These are phyloP conservation scores for Lycia hirtaria DNA, from an alignment of 2,888 invertebrate species.

Conservation along the genomic window DNA sequence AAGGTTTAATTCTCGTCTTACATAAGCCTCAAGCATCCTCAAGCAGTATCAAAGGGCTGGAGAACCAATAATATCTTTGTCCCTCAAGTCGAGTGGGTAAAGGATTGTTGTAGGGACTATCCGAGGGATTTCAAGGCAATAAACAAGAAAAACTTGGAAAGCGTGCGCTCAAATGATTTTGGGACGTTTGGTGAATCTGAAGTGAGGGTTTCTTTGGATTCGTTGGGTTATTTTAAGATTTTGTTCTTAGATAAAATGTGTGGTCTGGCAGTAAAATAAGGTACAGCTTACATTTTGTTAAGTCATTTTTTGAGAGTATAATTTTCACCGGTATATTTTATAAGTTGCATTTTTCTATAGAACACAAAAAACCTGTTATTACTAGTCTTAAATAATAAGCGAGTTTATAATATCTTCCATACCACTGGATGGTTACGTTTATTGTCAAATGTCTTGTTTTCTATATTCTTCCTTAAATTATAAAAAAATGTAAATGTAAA, in stretches of 20 bases:
- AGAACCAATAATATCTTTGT: slow-evolving; percentile 38
- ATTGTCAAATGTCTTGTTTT: too few relatives aligned
- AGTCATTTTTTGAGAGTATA: too few relatives aligned
- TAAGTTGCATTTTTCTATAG: too few relatives aligned
- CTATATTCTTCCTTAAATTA: too few relatives aligned
- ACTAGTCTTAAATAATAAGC: too few relatives aligned
- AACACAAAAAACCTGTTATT: too few relatives aligned
- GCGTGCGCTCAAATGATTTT: slow-evolving; percentile 4
- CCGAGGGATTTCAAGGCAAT: slow-evolving; percentile 14
- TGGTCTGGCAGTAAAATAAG: too few relatives aligned
- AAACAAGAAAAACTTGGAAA: slow-evolving; percentile 30
- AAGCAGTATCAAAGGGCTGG: slow-evolving; percentile 29
- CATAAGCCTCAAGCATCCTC: slow-evolving; percentile 17
- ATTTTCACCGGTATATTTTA: too few relatives aligned
- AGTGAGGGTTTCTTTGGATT: neutral
- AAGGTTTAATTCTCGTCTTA: slow-evolving; percentile 25
- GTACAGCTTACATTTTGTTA: too few relatives aligned
- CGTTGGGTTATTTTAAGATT: neutral
- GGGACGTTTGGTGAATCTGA: neutral
- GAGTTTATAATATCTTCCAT: too few relatives aligned
- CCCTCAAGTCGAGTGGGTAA: slow-evolving; percentile 25
- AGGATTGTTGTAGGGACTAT: slow-evolving; percentile 16
- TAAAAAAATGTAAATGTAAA: too few relatives aligned
- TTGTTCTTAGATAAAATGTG: neutral
- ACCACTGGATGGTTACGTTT: too few relatives aligned